A percentile compares a stretch with the other conserved stretches of the same genome.
These are phyloP conservation scores for Drosophila tanythrix DNA, from an alignment of 2,888 invertebrate genomes.

Conservation along the genomic window DNA sequence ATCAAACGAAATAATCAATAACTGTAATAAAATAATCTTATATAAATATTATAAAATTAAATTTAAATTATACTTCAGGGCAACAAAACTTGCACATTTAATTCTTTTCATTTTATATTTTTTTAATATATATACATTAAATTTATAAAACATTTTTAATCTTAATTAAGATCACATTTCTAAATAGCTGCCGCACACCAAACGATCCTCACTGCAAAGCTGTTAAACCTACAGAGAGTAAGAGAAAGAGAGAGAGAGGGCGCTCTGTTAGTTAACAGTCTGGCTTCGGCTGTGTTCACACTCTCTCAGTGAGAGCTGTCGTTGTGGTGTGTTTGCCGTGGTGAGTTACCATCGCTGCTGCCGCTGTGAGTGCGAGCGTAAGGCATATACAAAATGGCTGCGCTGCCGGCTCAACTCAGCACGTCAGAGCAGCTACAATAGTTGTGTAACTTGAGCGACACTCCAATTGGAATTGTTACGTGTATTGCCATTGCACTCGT, in stretches of 20 bases:
- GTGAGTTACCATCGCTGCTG: conserved; percentile 19
- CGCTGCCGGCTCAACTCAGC: neutral
- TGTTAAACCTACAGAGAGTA: conserved; percentile 7
- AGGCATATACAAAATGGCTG: conserved; percentile 57
- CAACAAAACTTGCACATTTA: neutral
- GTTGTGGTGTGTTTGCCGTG: conserved; percentile 28
- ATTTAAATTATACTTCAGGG: neutral
- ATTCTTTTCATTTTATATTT: neutral
- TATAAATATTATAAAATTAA: neutral
- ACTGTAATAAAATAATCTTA: neutral
- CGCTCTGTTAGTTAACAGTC: conserved; percentile 44
- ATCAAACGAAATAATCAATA: neutral
- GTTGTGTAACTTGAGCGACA: conserved; percentile 25
- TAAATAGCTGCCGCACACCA: neutral
- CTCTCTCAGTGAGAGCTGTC: conserved; percentile 10
- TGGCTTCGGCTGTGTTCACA: neutral
- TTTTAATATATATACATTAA: neutral
- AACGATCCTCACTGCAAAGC: conserved; percentile 15
- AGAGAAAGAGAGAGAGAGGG: neutral
- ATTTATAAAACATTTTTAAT: neutral
- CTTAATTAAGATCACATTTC: neutral
- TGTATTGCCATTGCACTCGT: conserved; percentile 49
- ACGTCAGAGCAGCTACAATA: conserved; percentile 38
- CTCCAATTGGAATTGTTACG: conserved; percentile 66
- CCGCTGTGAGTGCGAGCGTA: conserved; percentile 37